Percentiles rank a stretch among this genome's conserved stretches.
Evolutionary conservation across 2,113 vertebrate genomes (phyloP).

Genomic region (Felis catus): F.catus_Fca126_mat1.0 CM031419.1:42527001-42527500

Average conservation of each 20-base stretch:
- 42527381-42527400: background rate
- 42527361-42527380: background rate
- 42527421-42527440: background rate
- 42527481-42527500: background rate
- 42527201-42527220: background rate
- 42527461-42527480: background rate
- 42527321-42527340: background rate
- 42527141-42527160: slow-evolving; percentile 5
- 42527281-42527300: background rate
- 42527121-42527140: background rate
- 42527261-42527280: background rate
- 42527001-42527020: background rate
- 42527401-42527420: background rate
- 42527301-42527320: background rate
- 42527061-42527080: background rate
- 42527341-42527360: background rate
- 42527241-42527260: background rate
- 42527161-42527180: background rate
- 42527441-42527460: background rate
- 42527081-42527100: background rate
- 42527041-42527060: background rate
- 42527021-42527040: background rate
- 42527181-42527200: slow-evolving; percentile 11
- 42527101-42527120: background rate
- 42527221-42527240: slow-evolving; percentile 8